Evolutionary conservation across 2,113 vertebrate genomes (phyloP).

Genomic region (Struthio camelus): DNA sequence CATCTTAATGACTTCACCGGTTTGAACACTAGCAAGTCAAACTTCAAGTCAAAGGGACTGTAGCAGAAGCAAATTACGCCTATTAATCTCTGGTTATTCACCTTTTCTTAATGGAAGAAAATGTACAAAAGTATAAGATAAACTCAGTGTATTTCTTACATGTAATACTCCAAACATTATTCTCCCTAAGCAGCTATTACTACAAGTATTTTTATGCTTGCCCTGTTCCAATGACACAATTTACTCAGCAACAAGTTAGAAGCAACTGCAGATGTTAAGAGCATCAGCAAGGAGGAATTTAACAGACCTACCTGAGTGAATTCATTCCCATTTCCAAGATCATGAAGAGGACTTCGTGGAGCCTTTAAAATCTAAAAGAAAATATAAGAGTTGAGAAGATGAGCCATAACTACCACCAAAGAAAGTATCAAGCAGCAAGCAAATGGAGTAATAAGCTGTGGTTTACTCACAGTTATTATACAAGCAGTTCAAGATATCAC

Average conservation of each 20-base stretch:
- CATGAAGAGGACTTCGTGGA: conserved; percentile 76
- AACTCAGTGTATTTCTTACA: not conserved
- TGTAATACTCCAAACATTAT: not conserved
- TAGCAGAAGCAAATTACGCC: not conserved
- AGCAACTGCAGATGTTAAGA: not conserved
- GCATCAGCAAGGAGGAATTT: not conserved
- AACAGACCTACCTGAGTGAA: conserved; percentile 60
- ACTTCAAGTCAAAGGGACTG: not conserved
- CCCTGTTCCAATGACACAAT: not conserved
- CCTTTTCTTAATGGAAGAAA: not conserved
- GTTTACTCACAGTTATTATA: not conserved
- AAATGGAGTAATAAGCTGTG: not conserved
- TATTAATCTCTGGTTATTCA: not conserved
- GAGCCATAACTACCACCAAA: not conserved
- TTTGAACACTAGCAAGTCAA: not conserved
- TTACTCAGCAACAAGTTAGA: not conserved
- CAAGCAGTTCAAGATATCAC: not conserved
- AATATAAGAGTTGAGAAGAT: not conserved
- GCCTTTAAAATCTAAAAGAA: conserved; percentile 79
- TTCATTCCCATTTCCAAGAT: conserved; percentile 74
- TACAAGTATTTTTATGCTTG: not conserved
- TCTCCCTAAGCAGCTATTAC: not conserved
- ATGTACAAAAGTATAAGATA: not conserved
- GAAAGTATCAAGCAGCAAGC: not conserved
- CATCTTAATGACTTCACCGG: not conserved